Percentiles rank a stretch among this genome's conserved stretches.
Conservation (phyloP, 2,888 invertebrate genomes). For the Zaprionus lineosus region DNA sequence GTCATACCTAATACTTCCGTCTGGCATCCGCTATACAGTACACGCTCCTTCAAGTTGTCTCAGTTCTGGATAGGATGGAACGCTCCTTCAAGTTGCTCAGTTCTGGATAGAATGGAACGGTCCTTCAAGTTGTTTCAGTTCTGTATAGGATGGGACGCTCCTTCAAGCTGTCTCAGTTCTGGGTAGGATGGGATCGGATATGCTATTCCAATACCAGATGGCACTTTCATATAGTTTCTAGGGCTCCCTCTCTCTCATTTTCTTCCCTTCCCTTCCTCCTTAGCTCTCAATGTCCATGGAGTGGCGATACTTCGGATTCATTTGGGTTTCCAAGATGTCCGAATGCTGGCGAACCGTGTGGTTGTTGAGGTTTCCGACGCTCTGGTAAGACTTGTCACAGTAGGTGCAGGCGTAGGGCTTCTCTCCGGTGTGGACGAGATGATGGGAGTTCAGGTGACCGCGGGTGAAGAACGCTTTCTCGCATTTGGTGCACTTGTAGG, state of each 20-base stretch:
- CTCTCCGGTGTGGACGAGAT: slow-evolving; percentile 79
- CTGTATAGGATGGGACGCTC: too few relatives aligned
- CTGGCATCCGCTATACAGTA: not conserved
- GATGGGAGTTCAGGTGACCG: slow-evolving; percentile 75
- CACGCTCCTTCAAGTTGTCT: too few relatives aligned
- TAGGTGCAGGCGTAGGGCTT: slow-evolving; percentile 75
- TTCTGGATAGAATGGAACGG: too few relatives aligned
- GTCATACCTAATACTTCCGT: slow-evolving; percentile 30
- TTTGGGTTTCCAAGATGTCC: slow-evolving; percentile 44
- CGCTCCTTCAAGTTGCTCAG: too few relatives aligned
- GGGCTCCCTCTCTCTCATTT: too few relatives aligned
- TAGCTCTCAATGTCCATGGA: slow-evolving; percentile 41
- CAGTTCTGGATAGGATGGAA: too few relatives aligned
- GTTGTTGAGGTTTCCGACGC: slow-evolving; percentile 77
- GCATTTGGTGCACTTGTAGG: slow-evolving; percentile 71
- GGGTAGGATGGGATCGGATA: too few relatives aligned
- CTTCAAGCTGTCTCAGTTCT: too few relatives aligned
- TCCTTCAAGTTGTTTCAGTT: too few relatives aligned
- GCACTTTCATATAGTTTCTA: not conserved
- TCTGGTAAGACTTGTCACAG: slow-evolving; percentile 74
- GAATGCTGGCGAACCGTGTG: slow-evolving; percentile 67
- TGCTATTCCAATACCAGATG: not conserved
- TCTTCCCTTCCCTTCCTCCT: too few relatives aligned
- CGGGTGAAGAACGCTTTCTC: slow-evolving; percentile 76
- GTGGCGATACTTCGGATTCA: slow-evolving; percentile 19